A percentile compares a stretch with the other conserved stretches of the same genome.
phyloP scores from a whole-genome alignment of 2,888 invertebrate species.

The Flexamia atlantica region DNA sequence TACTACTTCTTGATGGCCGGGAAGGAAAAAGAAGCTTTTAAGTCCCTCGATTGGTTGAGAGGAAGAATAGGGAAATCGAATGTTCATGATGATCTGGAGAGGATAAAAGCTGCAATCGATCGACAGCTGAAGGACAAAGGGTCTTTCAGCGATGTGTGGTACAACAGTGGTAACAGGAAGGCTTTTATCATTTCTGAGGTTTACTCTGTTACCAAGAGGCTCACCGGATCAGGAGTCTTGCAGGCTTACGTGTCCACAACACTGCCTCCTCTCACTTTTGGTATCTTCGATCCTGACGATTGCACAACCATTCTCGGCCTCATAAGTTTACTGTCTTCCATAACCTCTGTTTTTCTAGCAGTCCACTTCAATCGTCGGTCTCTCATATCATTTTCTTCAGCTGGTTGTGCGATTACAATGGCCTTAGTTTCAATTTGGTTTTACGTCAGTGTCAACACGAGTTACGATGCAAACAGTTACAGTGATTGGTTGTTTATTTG shows the following conservation, averaged over 20 bases:
- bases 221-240: constrained; percentile 82
- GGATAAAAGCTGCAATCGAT: constrained; percentile 71
- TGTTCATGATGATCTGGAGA: constrained; percentile 69
- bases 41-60: constrained; percentile 66
- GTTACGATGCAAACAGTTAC: constrained; percentile 61
- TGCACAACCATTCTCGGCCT: constrained; percentile 80
- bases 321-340: constrained; percentile 79
- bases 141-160: constrained; percentile 77
- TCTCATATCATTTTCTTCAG: constrained; percentile 78
- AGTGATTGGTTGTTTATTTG: constrained; percentile 74
- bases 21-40: constrained; percentile 75
- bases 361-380: constrained; percentile 82
- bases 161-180: constrained; percentile 78
- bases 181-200: constrained; percentile 81
- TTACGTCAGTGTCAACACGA: constrained; percentile 64
- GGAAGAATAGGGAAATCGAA: constrained; percentile 75
- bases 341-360: constrained; percentile 78
- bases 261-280: constrained; percentile 76
- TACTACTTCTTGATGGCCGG: constrained; percentile 79
- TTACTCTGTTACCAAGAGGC: constrained; percentile 79
- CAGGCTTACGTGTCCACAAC: constrained; percentile 81
- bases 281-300: constrained; percentile 76
- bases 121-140: constrained; percentile 76
- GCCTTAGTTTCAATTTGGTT: constrained; percentile 66
- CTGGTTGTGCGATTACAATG: constrained; percentile 63